Base-by-base conservation (phyloP, 2,113 vertebrate genomes). In the Xenotilapia leptura region DNA sequence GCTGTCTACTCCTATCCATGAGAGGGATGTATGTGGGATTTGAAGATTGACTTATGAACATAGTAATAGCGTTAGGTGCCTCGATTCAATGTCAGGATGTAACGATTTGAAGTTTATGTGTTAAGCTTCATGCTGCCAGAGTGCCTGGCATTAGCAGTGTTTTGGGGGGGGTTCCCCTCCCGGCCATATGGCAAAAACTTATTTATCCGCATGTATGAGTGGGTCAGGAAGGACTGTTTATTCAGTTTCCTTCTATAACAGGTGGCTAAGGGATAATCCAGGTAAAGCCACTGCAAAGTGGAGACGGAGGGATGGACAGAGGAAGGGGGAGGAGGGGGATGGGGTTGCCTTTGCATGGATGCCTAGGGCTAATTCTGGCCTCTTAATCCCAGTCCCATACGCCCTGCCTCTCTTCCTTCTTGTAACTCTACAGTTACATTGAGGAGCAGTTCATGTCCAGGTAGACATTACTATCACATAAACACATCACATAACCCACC, bases 231-330 rank as follows among this genome's bases (percentile, higher is more conserved):
- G 82, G 79, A 7, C 80, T 92, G 79, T 94, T 88, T 88, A 79
- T 90, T 93, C 42, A 49, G 90, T 92, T 93, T 94, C 89, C 86
- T 94, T 89, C 91, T 83, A 89, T 1, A 96, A 96, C 97, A 98
- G 97, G 96, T 98, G 97, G 97, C 95, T 84, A 80, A 89, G 89
- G 95, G 97, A 98, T 98, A 97, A 97, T 97, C 31, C 95, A 97
- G 95, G 96, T 97, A 97, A 98, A 96, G 97, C 97, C 96, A 97
- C 95, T 94, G 94, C 96, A 90, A 94, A 96, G 94, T 96, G 96
- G 96, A 96, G 93, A 94, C 90, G 95, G 95, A 94, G 85, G 86
- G 86, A 91, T 86, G 84, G 73, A 79, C 54, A 73, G 86, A 90
- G 54, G 87, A 84, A 86, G 85, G 89, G 89, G 88, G 75, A 81